A percentile compares a stretch with the other conserved stretches of the same genome.
phyloP scores from a whole-genome alignment of 2,113 vertebrate genomes.

The Ia io region DNA sequence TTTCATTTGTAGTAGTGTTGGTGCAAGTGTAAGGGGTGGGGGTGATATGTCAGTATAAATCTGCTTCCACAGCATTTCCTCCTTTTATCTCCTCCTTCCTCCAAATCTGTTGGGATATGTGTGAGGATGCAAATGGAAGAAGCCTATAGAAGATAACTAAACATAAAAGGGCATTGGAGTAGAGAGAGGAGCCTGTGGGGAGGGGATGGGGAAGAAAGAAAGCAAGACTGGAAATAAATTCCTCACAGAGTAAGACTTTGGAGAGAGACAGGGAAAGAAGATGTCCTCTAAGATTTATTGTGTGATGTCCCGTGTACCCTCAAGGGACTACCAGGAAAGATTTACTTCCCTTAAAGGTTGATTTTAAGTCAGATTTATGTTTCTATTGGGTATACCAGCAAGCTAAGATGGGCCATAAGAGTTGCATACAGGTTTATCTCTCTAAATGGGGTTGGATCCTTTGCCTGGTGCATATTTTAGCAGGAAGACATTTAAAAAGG shows the following conservation, averaged over 20 bases:
- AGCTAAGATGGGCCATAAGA: not conserved
- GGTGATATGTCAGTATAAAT: not conserved
- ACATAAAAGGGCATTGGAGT: rapidly evolving
- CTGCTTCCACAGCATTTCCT: not conserved
- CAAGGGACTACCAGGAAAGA: not conserved
- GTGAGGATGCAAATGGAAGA: not conserved
- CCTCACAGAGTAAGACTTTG: not conserved
- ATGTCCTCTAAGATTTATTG: not conserved
- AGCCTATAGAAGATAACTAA: not conserved
- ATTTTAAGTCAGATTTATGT: not conserved
- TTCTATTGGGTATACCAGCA: not conserved
- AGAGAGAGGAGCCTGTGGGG: not conserved
- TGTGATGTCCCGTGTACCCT: not conserved
- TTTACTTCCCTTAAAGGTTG: not conserved
- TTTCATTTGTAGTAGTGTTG: not conserved
- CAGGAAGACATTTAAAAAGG: not conserved
- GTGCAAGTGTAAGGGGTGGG: not conserved
- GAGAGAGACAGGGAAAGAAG: not conserved
- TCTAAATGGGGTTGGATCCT: not conserved
- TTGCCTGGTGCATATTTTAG: not conserved
- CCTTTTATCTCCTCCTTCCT: not conserved
- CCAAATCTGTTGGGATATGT: not conserved
- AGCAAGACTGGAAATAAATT: not conserved
- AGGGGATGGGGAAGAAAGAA: not conserved
- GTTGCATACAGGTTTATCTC: not conserved